phyloP scores from a whole-genome alignment of 2,797 vertebrate species.

The Trichosurus vulpecula region DNA sequence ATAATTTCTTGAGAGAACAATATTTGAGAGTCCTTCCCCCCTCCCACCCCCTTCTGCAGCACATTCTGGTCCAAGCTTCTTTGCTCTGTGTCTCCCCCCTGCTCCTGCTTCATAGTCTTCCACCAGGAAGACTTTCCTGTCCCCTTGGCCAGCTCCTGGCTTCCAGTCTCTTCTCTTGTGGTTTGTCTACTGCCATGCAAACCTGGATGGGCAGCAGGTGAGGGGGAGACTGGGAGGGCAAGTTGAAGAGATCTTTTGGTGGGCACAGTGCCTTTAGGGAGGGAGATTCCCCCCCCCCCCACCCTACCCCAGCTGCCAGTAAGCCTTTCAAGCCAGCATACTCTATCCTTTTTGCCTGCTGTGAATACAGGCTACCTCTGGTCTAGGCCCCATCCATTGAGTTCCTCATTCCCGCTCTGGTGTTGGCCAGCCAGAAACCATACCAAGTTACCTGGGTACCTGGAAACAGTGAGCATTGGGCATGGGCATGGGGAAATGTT shows the following conservation, averaged over 20 bases:
- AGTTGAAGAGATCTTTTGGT: background rate
- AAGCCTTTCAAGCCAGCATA: background rate
- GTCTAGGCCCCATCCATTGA: constrained; percentile 90
- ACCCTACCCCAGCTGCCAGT: background rate
- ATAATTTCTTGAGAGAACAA: background rate
- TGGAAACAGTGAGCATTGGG: constrained; percentile 70
- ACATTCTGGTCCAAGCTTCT: constrained; percentile 87
- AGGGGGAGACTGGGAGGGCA: constrained; percentile 36
- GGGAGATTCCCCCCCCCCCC: background rate
- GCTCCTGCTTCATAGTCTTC: constrained; percentile 82
- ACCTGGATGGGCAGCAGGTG: constrained; percentile 88
- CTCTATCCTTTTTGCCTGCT: constrained; percentile 4
- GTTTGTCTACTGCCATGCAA: constrained; percentile 87
- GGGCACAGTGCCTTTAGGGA: background rate
- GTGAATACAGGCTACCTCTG: constrained; percentile 87
- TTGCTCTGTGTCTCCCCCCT: constrained; percentile 86
- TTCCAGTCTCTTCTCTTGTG: constrained; percentile 87
- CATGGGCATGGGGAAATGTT: background rate
- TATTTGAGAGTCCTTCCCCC: background rate
- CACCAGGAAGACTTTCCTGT: constrained; percentile 65
- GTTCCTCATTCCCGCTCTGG: constrained; percentile 87
- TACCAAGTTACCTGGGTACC: constrained; percentile 50
- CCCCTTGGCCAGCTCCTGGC: constrained; percentile 83
- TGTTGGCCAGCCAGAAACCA: constrained; percentile 80
- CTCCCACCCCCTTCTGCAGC: constrained; percentile 77